Conservation (phyloP, 2,797 vertebrate species). For the Galagoides demidoff region DNA sequence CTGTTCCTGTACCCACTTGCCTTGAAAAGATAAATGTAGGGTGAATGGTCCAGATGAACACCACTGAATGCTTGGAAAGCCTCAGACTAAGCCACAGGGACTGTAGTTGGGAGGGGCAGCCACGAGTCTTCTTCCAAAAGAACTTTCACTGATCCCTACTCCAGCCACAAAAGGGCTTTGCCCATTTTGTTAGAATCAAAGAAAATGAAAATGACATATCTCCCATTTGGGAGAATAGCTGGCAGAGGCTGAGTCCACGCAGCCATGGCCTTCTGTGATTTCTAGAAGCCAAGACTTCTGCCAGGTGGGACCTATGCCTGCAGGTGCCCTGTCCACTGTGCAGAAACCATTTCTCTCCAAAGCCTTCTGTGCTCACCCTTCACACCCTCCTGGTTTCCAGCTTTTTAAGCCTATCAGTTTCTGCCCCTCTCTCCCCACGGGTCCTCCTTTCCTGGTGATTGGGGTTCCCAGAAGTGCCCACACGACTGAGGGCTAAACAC, state of each 20-base stretch:
- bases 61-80: no score
- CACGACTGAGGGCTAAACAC: background rate
- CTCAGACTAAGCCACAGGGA: no score
- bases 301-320: no score
- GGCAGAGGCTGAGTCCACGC: background rate
- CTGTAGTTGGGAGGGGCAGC: background rate
- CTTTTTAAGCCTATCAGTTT: background rate
- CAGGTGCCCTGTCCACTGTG: background rate
- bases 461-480: no score
- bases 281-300: no score
- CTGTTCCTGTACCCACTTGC: no score
- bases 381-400: background rate
- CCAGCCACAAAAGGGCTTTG: background rate
- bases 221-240: background rate
- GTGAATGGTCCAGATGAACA: no score
- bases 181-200: background rate
- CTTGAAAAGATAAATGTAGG: no score
- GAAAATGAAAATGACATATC: background rate
- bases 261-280: background rate
- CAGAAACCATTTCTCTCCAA: background rate
- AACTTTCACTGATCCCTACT: background rate
- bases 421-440: background rate
- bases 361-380: no score
- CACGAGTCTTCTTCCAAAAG: background rate
- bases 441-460: background rate